phyloP scores from a whole-genome alignment of 2,113 vertebrate genomes.

The Petrocephalus microphthalmus region DNA sequence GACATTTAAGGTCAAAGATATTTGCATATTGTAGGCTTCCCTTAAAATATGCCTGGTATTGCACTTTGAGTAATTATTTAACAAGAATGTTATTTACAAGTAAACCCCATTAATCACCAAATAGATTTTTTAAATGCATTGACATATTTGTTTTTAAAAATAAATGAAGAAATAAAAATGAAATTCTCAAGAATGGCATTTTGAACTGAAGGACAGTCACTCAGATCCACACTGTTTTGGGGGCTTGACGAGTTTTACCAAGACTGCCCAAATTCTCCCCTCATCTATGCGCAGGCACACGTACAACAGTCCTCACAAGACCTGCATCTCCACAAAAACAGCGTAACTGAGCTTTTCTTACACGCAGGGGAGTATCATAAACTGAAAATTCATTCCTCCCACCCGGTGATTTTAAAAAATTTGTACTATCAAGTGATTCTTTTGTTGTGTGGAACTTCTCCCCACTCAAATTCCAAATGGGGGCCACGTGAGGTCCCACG shows the following conservation, averaged over 20 bases:
- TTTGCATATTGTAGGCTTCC: not conserved
- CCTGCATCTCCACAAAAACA: not conserved
- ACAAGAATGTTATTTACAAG: not conserved
- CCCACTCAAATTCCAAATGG: conserved; percentile 49
- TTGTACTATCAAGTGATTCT: conserved; percentile 25
- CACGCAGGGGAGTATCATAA: not conserved
- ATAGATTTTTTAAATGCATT: not conserved
- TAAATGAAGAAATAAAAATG: too few relatives aligned
- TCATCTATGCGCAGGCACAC: not conserved
- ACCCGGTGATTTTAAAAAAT: not conserved
- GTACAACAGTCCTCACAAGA: not conserved
- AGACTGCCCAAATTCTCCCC: too few relatives aligned
- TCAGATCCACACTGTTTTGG: not conserved
- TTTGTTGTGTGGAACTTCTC: conserved; percentile 32
- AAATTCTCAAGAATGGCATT: not conserved
- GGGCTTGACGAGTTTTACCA: too few relatives aligned
- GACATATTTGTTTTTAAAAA: not conserved
- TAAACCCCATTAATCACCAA: not conserved
- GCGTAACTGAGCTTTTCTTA: not conserved
- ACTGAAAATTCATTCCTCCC: not conserved
- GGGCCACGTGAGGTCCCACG: conserved; percentile 37
- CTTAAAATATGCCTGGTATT: not conserved
- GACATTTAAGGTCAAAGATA: not conserved
- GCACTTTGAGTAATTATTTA: not conserved
- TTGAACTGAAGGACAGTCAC: not conserved